Percentiles rank a stretch among this genome's conserved stretches.
These are phyloP conservation scores for Bubo blakistoni DNA, from an alignment of 2,113 vertebrate genomes.

Conservation along the genomic window DNA sequence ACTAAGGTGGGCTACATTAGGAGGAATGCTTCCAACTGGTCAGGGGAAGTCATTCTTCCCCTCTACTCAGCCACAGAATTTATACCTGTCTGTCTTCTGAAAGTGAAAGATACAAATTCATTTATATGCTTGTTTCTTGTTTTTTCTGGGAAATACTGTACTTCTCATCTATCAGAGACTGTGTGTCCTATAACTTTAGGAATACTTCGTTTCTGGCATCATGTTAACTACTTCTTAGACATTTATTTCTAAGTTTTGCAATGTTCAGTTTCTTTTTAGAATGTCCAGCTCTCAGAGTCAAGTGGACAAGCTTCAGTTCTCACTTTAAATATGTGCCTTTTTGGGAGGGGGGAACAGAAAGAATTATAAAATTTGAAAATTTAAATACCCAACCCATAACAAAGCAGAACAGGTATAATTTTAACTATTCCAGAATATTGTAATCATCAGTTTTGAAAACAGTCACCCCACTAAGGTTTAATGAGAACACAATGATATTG, in stretches of 20 bases:
- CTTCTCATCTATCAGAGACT: background rate
- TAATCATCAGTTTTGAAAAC: background rate
- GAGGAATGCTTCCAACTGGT: background rate
- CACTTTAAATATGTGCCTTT: background rate
- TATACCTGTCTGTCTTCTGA: background rate
- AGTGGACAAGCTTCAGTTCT: background rate
- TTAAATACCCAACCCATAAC: background rate
- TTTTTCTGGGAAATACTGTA: background rate
- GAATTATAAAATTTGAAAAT: background rate
- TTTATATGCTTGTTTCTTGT: background rate
- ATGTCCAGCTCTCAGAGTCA: background rate
- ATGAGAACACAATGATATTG: background rate
- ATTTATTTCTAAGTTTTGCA: background rate
- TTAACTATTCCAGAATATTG: background rate
- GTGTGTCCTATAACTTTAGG: background rate
- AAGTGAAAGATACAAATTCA: background rate
- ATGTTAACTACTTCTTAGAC: background rate
- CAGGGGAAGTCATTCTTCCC: background rate
- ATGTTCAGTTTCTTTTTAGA: background rate
- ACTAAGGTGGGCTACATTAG: background rate
- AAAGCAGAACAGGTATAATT: background rate
- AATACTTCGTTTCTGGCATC: background rate
- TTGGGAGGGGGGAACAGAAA: background rate
- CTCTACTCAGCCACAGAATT: background rate
- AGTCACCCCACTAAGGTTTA: background rate